phyloP scores from a whole-genome alignment of 1,140 invertebrate species.

The Matsumurasca onukii region DNA sequence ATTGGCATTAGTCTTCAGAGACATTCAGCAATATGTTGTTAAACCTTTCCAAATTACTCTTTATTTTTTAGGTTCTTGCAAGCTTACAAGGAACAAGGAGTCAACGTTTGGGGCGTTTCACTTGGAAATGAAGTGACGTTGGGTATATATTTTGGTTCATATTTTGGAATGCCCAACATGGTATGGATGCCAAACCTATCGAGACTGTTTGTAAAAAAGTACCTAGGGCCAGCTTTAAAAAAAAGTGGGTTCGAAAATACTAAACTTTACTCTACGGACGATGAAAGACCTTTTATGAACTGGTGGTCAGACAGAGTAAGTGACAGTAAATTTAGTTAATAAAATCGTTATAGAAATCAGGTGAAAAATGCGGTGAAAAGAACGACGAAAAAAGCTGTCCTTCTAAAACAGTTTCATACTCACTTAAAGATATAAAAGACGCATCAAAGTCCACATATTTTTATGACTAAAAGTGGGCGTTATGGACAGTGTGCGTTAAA shows the following conservation, averaged over 20 bases:
- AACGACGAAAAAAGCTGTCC: no score
- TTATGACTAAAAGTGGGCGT: no score
- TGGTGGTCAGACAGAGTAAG: conserved; percentile 62
- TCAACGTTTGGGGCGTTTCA: conserved; percentile 60
- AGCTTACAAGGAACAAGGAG: conserved; percentile 13
- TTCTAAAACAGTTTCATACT: no score
- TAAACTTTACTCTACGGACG: conserved; percentile 69
- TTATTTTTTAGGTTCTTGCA: conserved; percentile 8
- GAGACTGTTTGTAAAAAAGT: conserved; percentile 64
- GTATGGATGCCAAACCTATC: conserved; percentile 66
- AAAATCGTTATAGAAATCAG: conserved; percentile 66
- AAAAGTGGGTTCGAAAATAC: conserved; percentile 56
- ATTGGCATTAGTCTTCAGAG: no score
- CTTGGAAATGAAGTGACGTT: conserved; percentile 66
- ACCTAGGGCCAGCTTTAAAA: conserved; percentile 68
- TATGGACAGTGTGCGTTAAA: no score
- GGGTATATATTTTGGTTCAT: conserved; percentile 46
- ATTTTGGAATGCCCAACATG: conserved; percentile 67
- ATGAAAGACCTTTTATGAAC: conserved; percentile 64
- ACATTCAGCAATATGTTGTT: no score
- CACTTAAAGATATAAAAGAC: no score
- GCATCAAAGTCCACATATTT: no score
- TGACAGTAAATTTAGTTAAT: conserved; percentile 22
- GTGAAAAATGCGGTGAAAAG: no score
- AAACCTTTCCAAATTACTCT: no score